Evolutionary conservation across 2,113 vertebrate genomes (phyloP), one percentile per base, ranked within the genome.

Genomic region (Oryzias woworae): DNA sequence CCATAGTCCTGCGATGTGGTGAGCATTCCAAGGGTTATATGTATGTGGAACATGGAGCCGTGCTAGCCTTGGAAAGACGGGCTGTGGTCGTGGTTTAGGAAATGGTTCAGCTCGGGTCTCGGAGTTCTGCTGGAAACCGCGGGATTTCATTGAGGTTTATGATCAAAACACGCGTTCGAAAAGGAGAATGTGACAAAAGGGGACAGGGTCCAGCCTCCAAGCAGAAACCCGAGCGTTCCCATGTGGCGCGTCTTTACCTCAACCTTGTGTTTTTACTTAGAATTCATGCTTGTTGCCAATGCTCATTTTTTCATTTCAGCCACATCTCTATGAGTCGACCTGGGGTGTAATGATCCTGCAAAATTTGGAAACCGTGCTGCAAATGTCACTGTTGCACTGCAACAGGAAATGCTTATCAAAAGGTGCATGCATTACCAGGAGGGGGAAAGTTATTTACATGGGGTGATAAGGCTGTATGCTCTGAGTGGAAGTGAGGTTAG

Each of bases 21-120:
- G 61, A 85, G 77, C 87, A 92, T 92, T 92, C 90, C 89, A 52
- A 87, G 66, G 60, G 77, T 82, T 86, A 56, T 90, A 85, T 91
- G 88, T 90, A 82, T 90, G 88, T 87, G 84, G 87, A 89, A 85
- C 84, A 82, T 80, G 85, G 81, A 84, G 78, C 62, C 63, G 7
- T 63, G 31, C 73, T 87, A 78, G 77, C 84, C 73, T 79, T 81
- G 88, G 86, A 88, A 87, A 88, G 82, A 85, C 62, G 23, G 83
- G 65, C 78, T 89, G 88, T 62, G 89, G 90, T 92, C 78, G 59
- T 82, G 81, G 90, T 89, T 86, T 75, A 83, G 87, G 84, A 90
- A 92, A 91, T 82, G 83, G 70, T 79, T 86, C 75, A 83, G 73
- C 69, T 71, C 80, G 47, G 82, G 82, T 81, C 73, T 87, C 67